Evolutionary conservation across 2,797 vertebrate species (phyloP).

Genomic region (Crocodylus rhombifer): DNA sequence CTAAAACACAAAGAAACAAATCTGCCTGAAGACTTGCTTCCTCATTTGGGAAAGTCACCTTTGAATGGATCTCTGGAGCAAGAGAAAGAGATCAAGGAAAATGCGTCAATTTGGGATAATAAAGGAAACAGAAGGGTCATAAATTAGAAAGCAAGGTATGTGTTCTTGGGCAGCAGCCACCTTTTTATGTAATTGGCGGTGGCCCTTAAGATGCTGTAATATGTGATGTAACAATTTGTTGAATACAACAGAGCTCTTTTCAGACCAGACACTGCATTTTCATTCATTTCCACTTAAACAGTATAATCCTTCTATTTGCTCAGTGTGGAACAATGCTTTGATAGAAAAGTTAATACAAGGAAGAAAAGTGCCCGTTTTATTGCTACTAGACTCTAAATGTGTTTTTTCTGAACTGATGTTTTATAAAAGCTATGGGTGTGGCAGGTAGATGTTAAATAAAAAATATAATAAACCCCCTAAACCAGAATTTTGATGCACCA

Average conservation of each 20-base stretch:
- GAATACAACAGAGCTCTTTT: background rate
- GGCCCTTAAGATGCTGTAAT: conserved; percentile 58
- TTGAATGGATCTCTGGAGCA: conserved; percentile 66
- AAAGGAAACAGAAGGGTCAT: conserved; percentile 75
- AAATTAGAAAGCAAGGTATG: conserved; percentile 68
- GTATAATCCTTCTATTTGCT: conserved; percentile 46
- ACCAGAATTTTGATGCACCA: rapidly evolving
- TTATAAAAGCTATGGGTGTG: background rate
- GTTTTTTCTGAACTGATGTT: background rate
- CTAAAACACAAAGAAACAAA: conserved; percentile 63
- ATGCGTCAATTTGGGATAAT: conserved; percentile 65
- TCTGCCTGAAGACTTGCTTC: conserved; percentile 60
- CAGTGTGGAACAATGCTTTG: conserved; percentile 18
- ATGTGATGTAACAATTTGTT: conserved; percentile 11
- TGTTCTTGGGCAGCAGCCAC: conserved; percentile 69
- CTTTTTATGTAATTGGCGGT: conserved; percentile 74
- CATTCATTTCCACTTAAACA: conserved; percentile 49
- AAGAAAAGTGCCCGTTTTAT: background rate
- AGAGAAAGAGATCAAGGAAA: conserved; percentile 67
- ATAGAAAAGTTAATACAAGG: conserved; percentile 23
- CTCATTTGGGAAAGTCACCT: conserved; percentile 70
- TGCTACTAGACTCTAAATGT: background rate
- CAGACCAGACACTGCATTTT: conserved; percentile 41
- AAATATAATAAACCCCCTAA: background rate
- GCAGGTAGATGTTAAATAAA: background rate